Evolutionary conservation across 2,888 invertebrate species (phyloP), one percentile per base, ranked within the genome.

Genomic region (Morpho helenor): DNA sequence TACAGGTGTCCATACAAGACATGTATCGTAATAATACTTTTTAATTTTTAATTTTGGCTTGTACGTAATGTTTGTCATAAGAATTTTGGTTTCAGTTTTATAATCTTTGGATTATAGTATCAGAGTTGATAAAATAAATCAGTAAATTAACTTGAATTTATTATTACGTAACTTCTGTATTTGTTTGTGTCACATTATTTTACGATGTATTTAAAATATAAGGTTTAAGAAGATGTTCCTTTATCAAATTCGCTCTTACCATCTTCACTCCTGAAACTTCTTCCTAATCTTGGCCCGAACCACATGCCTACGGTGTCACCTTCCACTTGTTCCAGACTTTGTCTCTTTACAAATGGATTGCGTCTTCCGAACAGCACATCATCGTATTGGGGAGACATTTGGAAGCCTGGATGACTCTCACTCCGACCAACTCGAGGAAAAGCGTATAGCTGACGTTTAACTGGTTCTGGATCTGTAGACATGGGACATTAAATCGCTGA

Each of bases 211-310:
- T 5, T 3, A 31, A 31, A 31, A 31, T 31, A 31, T 31, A 31
- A 31, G 31, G 31, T 31, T 31, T 31, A 5, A 31, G 3, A 31
- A 3, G 31, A 5, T 31, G 31, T 5, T 31, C 31, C 31, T 5
- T 31, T 31, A 31, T 31, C 31, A 31, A 31, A 31, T 31, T 5
- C 31, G 31, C 31, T 31, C 31, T 31, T 31, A 60, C 82, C 81
- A 7, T 82, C 79, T 40, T 78, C 76, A 44, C 66, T 79, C 69
- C 85, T 90, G 62, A 83, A 84, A 0, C 84, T 76, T 62, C 93
- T 87, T 57, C 93, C 95, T 31, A 94, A 82, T 48, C 94, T 84
- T 0, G 94, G 94, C 44, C 94, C 95, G 68, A 94, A 94, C 95
- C 94, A 95, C 82, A 94, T 91, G n/a, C 82, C 84, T 0, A 75